Base-by-base conservation (phyloP, 2,797 vertebrate species). In the Anisognathus igniventris region DNA sequence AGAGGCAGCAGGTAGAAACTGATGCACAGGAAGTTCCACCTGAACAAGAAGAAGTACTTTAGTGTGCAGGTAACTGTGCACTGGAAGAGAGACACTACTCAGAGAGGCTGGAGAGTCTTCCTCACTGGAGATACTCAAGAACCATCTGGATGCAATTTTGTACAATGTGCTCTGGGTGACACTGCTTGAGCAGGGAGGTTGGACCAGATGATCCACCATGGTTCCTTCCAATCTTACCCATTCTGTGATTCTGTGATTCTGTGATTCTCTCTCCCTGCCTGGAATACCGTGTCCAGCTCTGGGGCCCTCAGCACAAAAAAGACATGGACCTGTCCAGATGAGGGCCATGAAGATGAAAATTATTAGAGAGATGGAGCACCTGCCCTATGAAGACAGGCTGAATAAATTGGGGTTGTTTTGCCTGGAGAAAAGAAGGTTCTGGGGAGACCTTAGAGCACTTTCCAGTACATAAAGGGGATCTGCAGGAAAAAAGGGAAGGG, bases 381-480 rank as follows among this genome's bases (percentile, higher is more conserved):
- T 44, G 19, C 5, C 2, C 1, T 27, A 8, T 11, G 9, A 86
- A 18, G 12, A 74, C 16, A 48, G 20, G 35, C 15, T 74, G 53
- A 74, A 35, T 19, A 10, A 57, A 11, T 4, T 53, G 1, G 1
- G 1, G 6, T n/a, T 56, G 17, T 53, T 80, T 25, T 72, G 6
- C 6, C 18, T 66, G 11, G 23, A 72, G 44, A 28, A 61, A 61
- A 60, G 9, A 64, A 54, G 17, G 9, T 27, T 80, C 9, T 0
- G 0, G 6, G 21, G 7, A 86, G 6, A 75, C 1, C 16, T 71
- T 66, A 30, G 5, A 35, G 24, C 4, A 23, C 14, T 48, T 58
- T 15, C 11, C 39, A 48, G 21, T 19, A 19, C 6, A 10, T 47
- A 37, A 37, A 80, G 10, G 3, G 8, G 18, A 18, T 25, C 18